Conservation (phyloP, 2,113 vertebrate genomes). For the Heptranchias perlo region DNA sequence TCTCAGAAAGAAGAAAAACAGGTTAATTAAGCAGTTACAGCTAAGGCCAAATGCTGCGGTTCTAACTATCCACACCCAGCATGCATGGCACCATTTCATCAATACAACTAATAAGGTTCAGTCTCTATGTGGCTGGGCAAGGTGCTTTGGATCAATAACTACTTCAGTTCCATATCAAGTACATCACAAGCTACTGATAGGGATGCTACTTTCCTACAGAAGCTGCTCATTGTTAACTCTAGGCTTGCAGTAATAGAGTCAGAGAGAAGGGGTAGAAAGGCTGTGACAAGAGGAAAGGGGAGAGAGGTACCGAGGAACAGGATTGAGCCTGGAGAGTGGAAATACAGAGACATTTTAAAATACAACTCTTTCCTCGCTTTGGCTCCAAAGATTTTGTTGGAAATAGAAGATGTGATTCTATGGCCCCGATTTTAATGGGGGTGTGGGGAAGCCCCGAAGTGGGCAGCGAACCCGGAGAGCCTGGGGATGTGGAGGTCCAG, state of each 20-base stretch:
- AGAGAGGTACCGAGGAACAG: background rate
- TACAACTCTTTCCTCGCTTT: too few relatives aligned
- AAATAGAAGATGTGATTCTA: too few relatives aligned
- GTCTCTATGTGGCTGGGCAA: background rate
- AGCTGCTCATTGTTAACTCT: background rate
- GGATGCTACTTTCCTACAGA: too few relatives aligned
- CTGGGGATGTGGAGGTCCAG: background rate
- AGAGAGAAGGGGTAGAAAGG: background rate
- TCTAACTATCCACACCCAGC: background rate
- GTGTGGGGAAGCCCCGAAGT: too few relatives aligned
- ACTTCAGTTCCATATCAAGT: too few relatives aligned
- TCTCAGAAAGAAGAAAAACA: too few relatives aligned
- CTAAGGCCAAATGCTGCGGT: background rate
- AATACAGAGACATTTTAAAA: too few relatives aligned
- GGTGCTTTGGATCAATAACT: background rate
- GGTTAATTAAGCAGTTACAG: background rate
- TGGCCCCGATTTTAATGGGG: too few relatives aligned
- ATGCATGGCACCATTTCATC: background rate
- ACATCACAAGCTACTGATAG: too few relatives aligned
- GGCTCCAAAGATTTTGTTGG: too few relatives aligned
- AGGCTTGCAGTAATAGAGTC: background rate
- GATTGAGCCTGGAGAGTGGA: background rate
- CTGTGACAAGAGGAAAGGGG: background rate
- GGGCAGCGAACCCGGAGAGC: too few relatives aligned
- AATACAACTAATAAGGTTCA: background rate